Conservation (phyloP, 2,113 vertebrate genomes). For the rabbit (Oryctolagus cuniculus) region mOryCun1.1 NC_091441.1:110236501-110237000, state of each 20-base stretch:
- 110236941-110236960: no score
- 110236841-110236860: neutral
- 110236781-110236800: neutral
- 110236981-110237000: no score
- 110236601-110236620: neutral
- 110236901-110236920: no score
- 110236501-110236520: neutral
- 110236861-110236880: neutral
- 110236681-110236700: neutral
- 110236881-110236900: neutral
- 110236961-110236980: no score
- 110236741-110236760: neutral
- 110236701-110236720: neutral
- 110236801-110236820: neutral
- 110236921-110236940: no score
- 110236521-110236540: neutral
- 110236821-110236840: neutral
- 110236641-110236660: neutral
- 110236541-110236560: neutral
- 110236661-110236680: neutral
- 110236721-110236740: neutral
- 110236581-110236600: neutral
- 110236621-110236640: neutral
- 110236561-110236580: neutral
- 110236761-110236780: neutral